Evolutionary conservation across 1,140 invertebrate genomes (phyloP).

Genomic region (Aphaenogaster floridana): DNA sequence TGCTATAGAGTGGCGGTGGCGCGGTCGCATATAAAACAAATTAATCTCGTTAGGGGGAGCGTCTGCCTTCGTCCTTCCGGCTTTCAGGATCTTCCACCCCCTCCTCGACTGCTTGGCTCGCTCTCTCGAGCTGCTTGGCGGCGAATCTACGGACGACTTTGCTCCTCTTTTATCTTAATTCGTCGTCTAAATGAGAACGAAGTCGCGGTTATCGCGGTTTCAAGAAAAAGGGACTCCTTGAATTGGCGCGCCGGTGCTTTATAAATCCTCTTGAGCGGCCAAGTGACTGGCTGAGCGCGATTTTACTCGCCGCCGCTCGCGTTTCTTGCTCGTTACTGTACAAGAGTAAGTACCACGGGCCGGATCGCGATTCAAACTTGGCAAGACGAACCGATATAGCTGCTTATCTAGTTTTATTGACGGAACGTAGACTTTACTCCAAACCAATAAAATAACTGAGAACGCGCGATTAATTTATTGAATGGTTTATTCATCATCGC

Average conservation of each 20-base stretch:
- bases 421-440: neutral
- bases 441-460: neutral
- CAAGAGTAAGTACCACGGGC: constrained; percentile 28
- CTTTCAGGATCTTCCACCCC: constrained; percentile 72
- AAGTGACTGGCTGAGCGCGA: constrained; percentile 61
- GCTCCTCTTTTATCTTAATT: constrained; percentile 79
- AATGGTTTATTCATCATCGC: neutral
- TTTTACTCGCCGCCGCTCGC: constrained; percentile 59
- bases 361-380: constrained; percentile 41
- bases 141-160: constrained; percentile 72
- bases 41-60: constrained; percentile 84
- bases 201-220: constrained; percentile 75
- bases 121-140: constrained; percentile 63
- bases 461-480: neutral
- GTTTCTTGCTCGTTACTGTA: constrained; percentile 56
- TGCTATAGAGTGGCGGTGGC: constrained; percentile 79
- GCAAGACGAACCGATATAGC: constrained; percentile 6
- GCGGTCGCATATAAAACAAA: constrained; percentile 84
- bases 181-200: constrained; percentile 78
- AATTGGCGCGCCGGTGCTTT: constrained; percentile 68
- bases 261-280: constrained; percentile 70
- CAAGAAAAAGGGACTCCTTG: constrained; percentile 57
- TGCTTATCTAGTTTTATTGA: constrained; percentile 52
- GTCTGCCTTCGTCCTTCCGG: constrained; percentile 78
- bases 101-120: constrained; percentile 14